Evolutionary conservation across 2,113 vertebrate genomes (phyloP).

Genomic region (Melanostigma gelatinosum): DNA sequence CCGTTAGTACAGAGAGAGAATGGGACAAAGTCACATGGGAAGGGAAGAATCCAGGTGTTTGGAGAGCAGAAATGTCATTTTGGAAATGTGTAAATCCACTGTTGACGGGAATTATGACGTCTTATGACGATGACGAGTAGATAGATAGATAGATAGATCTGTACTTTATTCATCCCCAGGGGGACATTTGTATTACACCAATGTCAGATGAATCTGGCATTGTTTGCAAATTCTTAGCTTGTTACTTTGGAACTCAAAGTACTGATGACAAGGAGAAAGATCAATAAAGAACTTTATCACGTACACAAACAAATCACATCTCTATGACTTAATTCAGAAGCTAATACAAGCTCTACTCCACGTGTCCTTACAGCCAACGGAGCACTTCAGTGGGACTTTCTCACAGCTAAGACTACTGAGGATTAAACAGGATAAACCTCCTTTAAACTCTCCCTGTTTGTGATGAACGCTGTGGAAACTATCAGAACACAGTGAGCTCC

Average conservation of each 20-base stretch:
- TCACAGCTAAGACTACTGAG: slow-evolving; percentile 23
- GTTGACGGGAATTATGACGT: not conserved
- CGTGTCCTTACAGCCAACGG: not conserved
- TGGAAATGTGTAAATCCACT: not conserved
- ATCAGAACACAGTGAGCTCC: slow-evolving; percentile 15
- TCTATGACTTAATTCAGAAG: not conserved
- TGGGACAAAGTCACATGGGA: not conserved
- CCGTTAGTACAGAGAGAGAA: not conserved
- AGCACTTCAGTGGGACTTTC: slow-evolving; percentile 16
- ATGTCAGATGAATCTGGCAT: not conserved
- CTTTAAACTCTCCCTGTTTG: slow-evolving; percentile 41
- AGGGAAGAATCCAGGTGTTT: not conserved
- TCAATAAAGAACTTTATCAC: no score
- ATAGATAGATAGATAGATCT: no score
- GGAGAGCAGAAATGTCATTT: not conserved
- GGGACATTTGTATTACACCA: no score
- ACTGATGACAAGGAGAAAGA: not conserved
- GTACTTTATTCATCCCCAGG: no score
- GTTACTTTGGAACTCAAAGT: not conserved
- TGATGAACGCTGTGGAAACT: slow-evolving; percentile 33
- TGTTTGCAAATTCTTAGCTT: not conserved
- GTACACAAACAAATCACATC: not conserved
- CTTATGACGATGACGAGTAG: not conserved
- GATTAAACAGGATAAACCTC: slow-evolving; percentile 47
- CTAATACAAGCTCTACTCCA: not conserved